Conservation (phyloP, 2,797 vertebrate genomes). For the Phrynocephalus guinanensis region DNA sequence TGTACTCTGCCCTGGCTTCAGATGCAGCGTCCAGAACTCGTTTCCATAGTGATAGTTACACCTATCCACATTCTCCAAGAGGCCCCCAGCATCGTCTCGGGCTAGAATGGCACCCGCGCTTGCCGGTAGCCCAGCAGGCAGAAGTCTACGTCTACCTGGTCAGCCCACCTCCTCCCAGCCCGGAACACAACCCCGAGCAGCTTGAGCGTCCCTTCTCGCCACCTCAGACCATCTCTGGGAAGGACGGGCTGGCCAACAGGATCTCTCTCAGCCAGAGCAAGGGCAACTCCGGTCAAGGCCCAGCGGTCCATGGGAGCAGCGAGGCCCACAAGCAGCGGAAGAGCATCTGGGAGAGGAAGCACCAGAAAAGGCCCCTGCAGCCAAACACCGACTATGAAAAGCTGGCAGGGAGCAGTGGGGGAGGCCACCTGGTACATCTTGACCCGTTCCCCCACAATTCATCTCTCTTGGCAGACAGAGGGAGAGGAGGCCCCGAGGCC, state of each 20-base stretch:
- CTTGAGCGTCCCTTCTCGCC: background rate
- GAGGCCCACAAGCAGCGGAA: background rate
- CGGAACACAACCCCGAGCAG: constrained; percentile 4
- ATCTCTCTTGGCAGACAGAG: background rate
- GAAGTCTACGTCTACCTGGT: constrained; percentile 33
- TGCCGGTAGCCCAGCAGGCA: constrained; percentile 27
- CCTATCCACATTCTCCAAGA: background rate
- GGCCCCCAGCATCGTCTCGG: constrained; percentile 9
- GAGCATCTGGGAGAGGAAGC: constrained; percentile 29
- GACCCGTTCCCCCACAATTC: background rate
- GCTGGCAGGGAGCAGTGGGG: background rate
- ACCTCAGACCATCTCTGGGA: background rate
- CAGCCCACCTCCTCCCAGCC: background rate
- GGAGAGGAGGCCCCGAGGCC: constrained; percentile 11
- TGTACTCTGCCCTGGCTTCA: constrained; percentile 11
- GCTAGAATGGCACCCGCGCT: constrained; percentile 26
- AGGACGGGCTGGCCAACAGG: background rate
- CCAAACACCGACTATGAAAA: background rate
- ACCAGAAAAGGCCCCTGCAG: background rate
- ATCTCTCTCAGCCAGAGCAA: constrained; percentile 17
- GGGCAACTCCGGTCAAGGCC: constrained; percentile 4
- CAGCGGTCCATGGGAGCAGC: background rate
- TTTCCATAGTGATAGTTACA: constrained; percentile 22
- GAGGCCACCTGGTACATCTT: constrained; percentile 4
- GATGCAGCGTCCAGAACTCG: background rate